Conservation (phyloP, 2,113 vertebrate genomes). For the Rhineura floridana region DNA sequence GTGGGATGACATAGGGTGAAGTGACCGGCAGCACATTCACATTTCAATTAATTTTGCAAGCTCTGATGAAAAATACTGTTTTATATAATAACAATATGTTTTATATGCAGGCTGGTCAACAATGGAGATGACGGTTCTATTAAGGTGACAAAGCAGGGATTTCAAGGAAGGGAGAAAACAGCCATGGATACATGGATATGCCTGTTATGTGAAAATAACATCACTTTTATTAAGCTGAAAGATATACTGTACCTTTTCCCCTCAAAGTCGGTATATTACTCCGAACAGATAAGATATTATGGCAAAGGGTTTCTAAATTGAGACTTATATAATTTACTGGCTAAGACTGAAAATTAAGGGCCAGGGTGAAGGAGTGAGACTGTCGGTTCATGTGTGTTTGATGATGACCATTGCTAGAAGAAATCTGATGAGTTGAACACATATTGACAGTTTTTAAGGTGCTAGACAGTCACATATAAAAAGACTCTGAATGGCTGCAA, state of each 20-base stretch:
- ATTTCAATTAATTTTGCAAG: conserved; percentile 9
- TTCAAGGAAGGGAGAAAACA: not conserved
- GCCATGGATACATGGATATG: not conserved
- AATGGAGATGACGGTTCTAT: not conserved
- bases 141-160: not conserved
- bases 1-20: conserved; percentile 34
- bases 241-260: not conserved
- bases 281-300: not conserved
- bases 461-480: not conserved
- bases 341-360: not conserved
- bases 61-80: not conserved
- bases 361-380: not conserved
- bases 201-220: not conserved
- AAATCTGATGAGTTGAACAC: not conserved
- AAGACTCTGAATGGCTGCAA: conserved; percentile 7
- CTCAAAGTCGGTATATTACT: not conserved
- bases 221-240: conserved; percentile 7
- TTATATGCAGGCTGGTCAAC: not conserved
- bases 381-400: not conserved
- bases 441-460: not conserved
- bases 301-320: not conserved
- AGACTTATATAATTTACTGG: not conserved
- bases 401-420: not conserved
- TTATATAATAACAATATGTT: not conserved
- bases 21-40: conserved; percentile 21